Percentiles rank a stretch among this genome's conserved stretches.
phyloP scores from a whole-genome alignment of 2,888 invertebrate genomes.

The Tridacna gigas region DNA sequence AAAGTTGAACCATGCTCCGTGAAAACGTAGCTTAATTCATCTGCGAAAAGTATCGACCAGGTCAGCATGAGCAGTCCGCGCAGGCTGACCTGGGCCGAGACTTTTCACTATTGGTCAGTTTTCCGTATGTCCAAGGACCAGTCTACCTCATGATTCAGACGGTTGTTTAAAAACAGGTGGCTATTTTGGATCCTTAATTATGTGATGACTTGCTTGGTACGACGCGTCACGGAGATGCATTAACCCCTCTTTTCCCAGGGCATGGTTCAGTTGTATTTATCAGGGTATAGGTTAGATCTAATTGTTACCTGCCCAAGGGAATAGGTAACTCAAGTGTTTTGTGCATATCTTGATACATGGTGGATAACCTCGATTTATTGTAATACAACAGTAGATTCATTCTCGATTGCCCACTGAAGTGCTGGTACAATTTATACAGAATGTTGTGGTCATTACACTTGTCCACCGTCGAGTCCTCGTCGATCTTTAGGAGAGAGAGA shows the following conservation, averaged over 20 bases:
- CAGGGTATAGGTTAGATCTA: not conserved
- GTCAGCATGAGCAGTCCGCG: too few relatives aligned
- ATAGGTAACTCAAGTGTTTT: not conserved
- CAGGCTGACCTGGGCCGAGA: too few relatives aligned
- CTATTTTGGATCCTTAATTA: too few relatives aligned
- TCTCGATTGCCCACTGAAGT: not conserved
- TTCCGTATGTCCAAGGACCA: too few relatives aligned
- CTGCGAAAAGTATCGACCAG: too few relatives aligned
- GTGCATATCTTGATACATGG: not conserved
- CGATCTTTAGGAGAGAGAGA: too few relatives aligned
- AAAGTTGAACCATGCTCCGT: too few relatives aligned
- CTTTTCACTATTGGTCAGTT: too few relatives aligned
- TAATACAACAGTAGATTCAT: not conserved
- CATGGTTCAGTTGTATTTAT: not conserved
- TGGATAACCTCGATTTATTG: not conserved
- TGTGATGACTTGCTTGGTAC: not conserved
- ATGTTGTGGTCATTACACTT: not conserved
- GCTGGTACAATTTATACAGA: not conserved
- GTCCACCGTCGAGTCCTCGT: too few relatives aligned
- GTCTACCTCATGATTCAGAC: too few relatives aligned
- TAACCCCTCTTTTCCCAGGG: not conserved
- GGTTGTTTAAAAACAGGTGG: too few relatives aligned
- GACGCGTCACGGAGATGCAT: not conserved
- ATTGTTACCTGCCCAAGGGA: not conserved
- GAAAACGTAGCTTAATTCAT: too few relatives aligned